phyloP scores from a whole-genome alignment of 2,113 vertebrate genomes.

The Girardinichthys multiradiatus region DNA sequence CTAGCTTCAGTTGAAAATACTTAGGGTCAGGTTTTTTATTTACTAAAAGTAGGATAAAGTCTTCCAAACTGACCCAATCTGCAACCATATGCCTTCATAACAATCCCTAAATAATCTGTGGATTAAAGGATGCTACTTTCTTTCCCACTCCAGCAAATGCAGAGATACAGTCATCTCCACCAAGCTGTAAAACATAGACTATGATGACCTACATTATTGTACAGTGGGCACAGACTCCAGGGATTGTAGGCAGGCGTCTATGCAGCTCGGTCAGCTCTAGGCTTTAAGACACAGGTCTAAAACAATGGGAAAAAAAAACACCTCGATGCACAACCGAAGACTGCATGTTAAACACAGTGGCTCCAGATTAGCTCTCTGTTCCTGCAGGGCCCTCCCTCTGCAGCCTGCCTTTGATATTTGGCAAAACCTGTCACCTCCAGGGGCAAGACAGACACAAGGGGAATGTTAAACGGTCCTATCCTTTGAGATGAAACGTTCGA shows the following conservation, averaged over 20 bases:
- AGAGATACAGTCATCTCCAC: conserved; percentile 54
- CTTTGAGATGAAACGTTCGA: conserved; percentile 76
- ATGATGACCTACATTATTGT: conserved; percentile 78
- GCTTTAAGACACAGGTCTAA: conserved; percentile 57
- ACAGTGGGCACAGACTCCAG: conserved; percentile 57
- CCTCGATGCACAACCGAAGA: conserved; percentile 49
- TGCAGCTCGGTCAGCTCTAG: conserved; percentile 17
- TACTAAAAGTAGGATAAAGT: conserved; percentile 1
- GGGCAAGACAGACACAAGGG: conserved; percentile 71
- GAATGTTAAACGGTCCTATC: conserved; percentile 78
- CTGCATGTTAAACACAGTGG: conserved; percentile 60
- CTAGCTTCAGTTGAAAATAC: conserved; percentile 11
- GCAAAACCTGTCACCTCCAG: conserved; percentile 71
- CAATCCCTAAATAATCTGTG: conserved; percentile 65
- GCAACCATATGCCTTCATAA: conserved; percentile 48
- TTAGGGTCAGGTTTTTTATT: background rate
- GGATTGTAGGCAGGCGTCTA: conserved; percentile 51
- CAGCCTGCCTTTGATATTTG: conserved; percentile 75
- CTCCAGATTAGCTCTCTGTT: conserved; percentile 47
- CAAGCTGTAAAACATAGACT: conserved; percentile 67
- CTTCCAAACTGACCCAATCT: conserved; percentile 44
- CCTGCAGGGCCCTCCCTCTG: conserved; percentile 61
- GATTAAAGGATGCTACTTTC: conserved; percentile 47
- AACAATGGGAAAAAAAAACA: conserved; percentile 54
- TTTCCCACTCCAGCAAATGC: conserved; percentile 24